Conservation (phyloP, 2,888 invertebrate species). For the Ophion ventricosus region DNA sequence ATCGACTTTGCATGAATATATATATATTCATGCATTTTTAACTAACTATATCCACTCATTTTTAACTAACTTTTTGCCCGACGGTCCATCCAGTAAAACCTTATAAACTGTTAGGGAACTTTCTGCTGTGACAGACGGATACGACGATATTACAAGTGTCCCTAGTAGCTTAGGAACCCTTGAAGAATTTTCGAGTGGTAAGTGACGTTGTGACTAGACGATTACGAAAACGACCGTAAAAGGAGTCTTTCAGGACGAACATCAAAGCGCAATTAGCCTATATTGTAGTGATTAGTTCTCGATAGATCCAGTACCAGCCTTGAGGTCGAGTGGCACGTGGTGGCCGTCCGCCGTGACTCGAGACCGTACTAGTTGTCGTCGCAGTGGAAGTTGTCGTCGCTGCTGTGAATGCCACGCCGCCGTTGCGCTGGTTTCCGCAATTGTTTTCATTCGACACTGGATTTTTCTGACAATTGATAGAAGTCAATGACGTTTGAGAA, state of each 20-base stretch:
- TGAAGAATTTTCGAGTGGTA: neutral
- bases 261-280: constrained; percentile 52
- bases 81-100: too few species aligned
- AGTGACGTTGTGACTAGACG: too few species aligned
- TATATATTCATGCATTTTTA: neutral
- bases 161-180: neutral
- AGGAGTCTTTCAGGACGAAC: constrained; percentile 54
- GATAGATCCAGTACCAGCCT: constrained; percentile 80
- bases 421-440: constrained; percentile 66
- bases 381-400: constrained; percentile 56
- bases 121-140: neutral
- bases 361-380: constrained; percentile 55
- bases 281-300: constrained; percentile 64
- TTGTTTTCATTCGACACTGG: constrained; percentile 46
- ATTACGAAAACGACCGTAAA: constrained; percentile 25
- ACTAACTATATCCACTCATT: too few species aligned
- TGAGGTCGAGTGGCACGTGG: constrained; percentile 79
- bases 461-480: neutral
- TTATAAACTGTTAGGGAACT: too few species aligned
- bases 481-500: neutral
- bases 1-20: neutral
- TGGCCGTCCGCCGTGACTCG: constrained; percentile 66
- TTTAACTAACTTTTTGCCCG: too few species aligned
- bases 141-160: neutral
- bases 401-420: constrained; percentile 48